Evolutionary conservation across 2,797 vertebrate species (phyloP).

Genomic region (Chloroceryle amazona): DNA sequence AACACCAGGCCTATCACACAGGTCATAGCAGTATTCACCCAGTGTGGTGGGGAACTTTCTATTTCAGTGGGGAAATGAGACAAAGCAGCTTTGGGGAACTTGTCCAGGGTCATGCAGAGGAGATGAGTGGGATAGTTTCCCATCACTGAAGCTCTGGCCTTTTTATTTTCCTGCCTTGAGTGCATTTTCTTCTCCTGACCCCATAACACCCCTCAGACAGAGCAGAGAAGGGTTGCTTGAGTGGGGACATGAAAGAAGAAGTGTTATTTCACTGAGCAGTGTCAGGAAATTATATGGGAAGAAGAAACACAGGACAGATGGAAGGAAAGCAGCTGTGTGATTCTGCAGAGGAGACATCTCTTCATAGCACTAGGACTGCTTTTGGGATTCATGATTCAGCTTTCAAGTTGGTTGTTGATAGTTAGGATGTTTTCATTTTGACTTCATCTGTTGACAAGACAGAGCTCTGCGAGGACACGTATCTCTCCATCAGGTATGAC

Average conservation of each 20-base stretch:
- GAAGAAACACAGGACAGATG: neutral
- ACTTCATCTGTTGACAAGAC: slow-evolving; percentile 46
- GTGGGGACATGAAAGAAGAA: neutral
- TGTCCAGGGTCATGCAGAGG: neutral
- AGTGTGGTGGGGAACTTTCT: neutral
- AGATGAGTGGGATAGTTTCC: fast-evolving
- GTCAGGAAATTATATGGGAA: neutral
- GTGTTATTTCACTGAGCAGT: neutral
- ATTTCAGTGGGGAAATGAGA: neutral
- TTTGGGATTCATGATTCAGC: slow-evolving; percentile 39
- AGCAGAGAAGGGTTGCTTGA: neutral
- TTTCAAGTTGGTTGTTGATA: slow-evolving; percentile 35
- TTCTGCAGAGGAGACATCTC: neutral
- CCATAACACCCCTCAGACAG: neutral
- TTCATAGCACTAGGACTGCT: neutral
- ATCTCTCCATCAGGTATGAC: slow-evolving; percentile 69
- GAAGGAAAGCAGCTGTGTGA: neutral
- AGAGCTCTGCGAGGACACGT: neutral
- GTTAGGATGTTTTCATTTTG: slow-evolving; percentile 56
- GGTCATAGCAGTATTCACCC: neutral
- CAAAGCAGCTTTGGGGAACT: neutral
- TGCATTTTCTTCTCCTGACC: neutral
- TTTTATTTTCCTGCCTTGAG: neutral
- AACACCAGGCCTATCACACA: neutral
- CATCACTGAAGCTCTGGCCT: neutral